Evolutionary conservation across 2,888 invertebrate genomes (phyloP), one percentile per base, ranked within the genome.

Genomic region (Latrodectus hesperus): DNA sequence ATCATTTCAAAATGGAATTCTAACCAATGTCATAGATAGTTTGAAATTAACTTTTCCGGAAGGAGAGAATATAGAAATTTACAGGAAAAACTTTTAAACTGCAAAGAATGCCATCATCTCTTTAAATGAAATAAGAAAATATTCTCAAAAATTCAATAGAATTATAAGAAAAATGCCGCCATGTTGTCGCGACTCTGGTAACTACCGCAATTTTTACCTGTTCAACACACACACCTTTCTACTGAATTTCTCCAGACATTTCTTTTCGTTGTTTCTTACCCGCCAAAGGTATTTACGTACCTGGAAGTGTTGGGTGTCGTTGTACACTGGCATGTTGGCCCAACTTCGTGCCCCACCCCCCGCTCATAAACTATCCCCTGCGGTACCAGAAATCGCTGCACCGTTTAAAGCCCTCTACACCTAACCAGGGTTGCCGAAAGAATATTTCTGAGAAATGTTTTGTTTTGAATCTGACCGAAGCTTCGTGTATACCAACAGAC

Each of bases 391-490:
- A 75, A 82, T 68, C 75, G 75, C 53, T 74, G 52, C 65, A 67
- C 49, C 65, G 68, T 65, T 79, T 79, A 79, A 79, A 81, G 17
- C 55, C 80, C 72, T 81, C 80, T 83, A 51, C 82, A 83, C 82
- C 82, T 83, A 75, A 22, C 60, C 75, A 49, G 82, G 82, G 70
- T 68, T 83, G 75, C 82, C 71, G 72, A 17, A 22, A 1, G 12
- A 22, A 22, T 17, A 22, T 9, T 17, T 17, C 26, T 14, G 17
- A 4, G 8, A 14, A 16, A 55, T 55, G 55, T 55, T 55, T 55
- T 55, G 55, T 55, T 55, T 55, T 55, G 12, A 55, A 55, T 55
- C 16, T 55, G 55, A 14, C 16, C 16, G 55, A 55, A 5, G 16
- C 55, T 6, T 11, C 16, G 22, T 0, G 22, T 22, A 1, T 22